Evolutionary conservation across 2,888 invertebrate genomes (phyloP).

Genomic region (Melanargia galathea): DNA sequence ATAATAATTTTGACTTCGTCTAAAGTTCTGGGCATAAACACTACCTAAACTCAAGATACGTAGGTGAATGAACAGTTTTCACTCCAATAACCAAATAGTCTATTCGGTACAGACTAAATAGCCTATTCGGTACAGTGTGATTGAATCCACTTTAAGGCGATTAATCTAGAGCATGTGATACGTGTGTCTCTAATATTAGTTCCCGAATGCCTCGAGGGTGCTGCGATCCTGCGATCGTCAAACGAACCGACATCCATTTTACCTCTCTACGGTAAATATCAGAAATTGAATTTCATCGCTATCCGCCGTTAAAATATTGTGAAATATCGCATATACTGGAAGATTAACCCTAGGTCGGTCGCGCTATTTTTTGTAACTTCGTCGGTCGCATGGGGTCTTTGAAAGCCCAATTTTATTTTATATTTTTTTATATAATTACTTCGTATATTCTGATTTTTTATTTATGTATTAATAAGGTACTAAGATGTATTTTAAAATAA

Average conservation of each 20-base stretch:
- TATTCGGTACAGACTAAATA: background rate
- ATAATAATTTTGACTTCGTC: no score
- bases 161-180: constrained; percentile 19
- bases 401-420: no score
- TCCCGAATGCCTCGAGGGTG: constrained; percentile 22
- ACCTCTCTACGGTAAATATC: constrained; percentile 31
- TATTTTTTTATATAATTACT: no score
- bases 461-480: no score
- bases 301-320: constrained; percentile 29
- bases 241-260: constrained; percentile 28
- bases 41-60: no score
- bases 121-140: background rate
- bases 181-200: constrained; percentile 10
- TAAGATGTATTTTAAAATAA: no score
- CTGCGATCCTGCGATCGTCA: constrained; percentile 8
- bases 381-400: no score
- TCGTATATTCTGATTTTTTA: no score
- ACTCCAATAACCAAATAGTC: background rate
- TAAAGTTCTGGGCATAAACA: no score
- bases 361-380: no score
- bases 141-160: constrained; percentile 22
- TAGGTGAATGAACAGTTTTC: no score
- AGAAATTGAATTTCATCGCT: constrained; percentile 31
- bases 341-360: no score
- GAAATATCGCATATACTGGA: constrained; percentile 16